Evolutionary conservation across 2,113 vertebrate species (phyloP), one percentile per base, ranked within the genome.

Genomic region (Willisornis vidua): DNA sequence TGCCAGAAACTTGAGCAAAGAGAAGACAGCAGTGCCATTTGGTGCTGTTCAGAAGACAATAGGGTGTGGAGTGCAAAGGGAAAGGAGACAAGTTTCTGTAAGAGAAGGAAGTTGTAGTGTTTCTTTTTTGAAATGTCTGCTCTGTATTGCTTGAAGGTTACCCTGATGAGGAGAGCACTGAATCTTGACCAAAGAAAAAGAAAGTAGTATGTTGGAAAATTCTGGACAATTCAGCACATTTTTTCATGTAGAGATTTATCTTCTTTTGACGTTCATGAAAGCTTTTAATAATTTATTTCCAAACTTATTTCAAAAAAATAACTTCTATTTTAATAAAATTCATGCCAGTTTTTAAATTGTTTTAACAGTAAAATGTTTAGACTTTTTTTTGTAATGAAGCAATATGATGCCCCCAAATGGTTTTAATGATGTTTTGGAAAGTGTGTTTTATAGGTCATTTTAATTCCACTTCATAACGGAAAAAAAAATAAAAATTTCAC

Each of bases 401-500:
- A 65, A 29, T 31, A 33, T 33, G 13, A 76, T 66, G 72, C 3
- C 7, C 6, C 14, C 13, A 75, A 71, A 68, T 57, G 19, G 26
- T 93, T 79, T 85, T 43, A 82, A 43, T 87, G 6, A 51, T 29
- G 4, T 22, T 85, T 89, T 51, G 62, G 16, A 65, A 85, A 88
- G 51, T 13, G 3, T 41, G 15, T 52, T 94, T 91, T 87, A 55
- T 59, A 71, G 22, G 55, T 59, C 6, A 83, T 73, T 92, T 95
- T 35, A n/a, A 48, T 77, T 90, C 20, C 10, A 76, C 68, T 85
- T 82, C 54, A 62, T 66, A 80, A 80, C 39, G 23, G 35, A 41
- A 66, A 65, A 79, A 80, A 79, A 33, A 12, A 33, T 4, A 8
- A 46, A 87, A 91, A 85, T 87, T 57, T 85, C 90, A 93, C 37